phyloP scores from a whole-genome alignment of 2,888 invertebrate species.

The Agriopis leucophaearia region DNA sequence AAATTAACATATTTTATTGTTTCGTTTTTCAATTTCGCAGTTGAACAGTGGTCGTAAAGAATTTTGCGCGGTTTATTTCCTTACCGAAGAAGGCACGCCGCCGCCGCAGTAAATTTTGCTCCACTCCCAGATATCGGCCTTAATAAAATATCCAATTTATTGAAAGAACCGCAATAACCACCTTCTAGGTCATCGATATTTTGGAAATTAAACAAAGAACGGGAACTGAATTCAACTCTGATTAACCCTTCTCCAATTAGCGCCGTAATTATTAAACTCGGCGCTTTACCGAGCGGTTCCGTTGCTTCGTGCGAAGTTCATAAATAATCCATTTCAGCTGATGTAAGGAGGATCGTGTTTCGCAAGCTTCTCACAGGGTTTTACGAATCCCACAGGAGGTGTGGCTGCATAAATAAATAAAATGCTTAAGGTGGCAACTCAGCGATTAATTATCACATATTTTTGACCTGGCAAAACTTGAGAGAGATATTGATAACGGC shows the following conservation, averaged over 20 bases:
- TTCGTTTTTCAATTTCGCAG: conserved; percentile 50
- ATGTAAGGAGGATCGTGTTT: conserved; percentile 42
- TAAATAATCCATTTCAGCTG: conserved; percentile 43
- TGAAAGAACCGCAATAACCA: conserved; percentile 55
- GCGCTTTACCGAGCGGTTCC: conserved; percentile 41
- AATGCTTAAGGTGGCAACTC: conserved; percentile 31
- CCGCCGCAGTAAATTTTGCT: conserved; percentile 62
- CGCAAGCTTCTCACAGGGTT: conserved; percentile 41
- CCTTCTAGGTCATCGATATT: conserved; percentile 44
- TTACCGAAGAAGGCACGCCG: conserved; percentile 54
- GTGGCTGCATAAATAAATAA: conserved; percentile 48
- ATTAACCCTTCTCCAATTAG: conserved; percentile 44
- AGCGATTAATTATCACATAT: not conserved
- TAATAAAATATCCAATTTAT: conserved; percentile 69
- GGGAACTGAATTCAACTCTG: conserved; percentile 26
- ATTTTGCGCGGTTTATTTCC: conserved; percentile 62
- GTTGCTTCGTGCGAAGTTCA: conserved; percentile 43
- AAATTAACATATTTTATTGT: conserved; percentile 40
- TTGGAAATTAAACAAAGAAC: conserved; percentile 35
- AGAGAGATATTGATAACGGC: no score
- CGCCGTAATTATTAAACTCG: conserved; percentile 47
- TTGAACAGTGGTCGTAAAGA: conserved; percentile 62
- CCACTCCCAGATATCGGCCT: conserved; percentile 55
- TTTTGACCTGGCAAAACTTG: no score
- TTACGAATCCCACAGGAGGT: conserved; percentile 37